Evolutionary conservation across 53 echinoderm and acorn worm genomes (phyloP), one percentile per base, ranked within the genome.

Genomic region (Stichopus horrens): DNA sequence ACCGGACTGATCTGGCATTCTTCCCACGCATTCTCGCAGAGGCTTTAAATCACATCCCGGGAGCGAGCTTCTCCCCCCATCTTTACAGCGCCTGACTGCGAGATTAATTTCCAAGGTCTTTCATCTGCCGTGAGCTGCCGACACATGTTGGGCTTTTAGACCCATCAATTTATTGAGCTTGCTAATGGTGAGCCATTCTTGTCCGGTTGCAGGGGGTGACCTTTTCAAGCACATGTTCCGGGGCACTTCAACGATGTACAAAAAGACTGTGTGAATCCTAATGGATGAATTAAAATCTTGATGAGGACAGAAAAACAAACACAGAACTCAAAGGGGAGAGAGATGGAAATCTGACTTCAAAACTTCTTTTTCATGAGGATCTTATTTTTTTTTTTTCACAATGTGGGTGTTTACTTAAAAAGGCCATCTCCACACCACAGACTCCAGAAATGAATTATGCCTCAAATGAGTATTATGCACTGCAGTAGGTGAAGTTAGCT

Each of bases 81-180:
- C 57, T 81, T 52, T 71, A 71, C 52, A 56, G 57, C 57, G 58
- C 55, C 81, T 56, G 57, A 81, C 55, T 81, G 81, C 22, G 7
- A 81, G 81, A 81, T 81, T 81, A 81, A 81, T 81, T 81, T 81
- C 57, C 81, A 81, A 81, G 81, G 81, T 81, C 81, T 81, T 81
- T 81, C 23, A 81, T 81, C 81, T 81, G 57, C 81, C 57, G 81
- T 81, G 22, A 81, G 81, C 37, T 37, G 37, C 81, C 81, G 81
- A 81, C 81, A 81, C 57, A 56, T 81, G 81, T 57, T 81, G 81
- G 81, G 81, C 81, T 81, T 81, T 81, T 81, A 81, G 81, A n/a
- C 81, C 81, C 57, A 56, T 81, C 81, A 81, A 56, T 81, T 81
- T 81, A 81, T 81, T 81, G 81, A 81, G 81, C 58, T 57, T 23